Evolutionary conservation across 2,888 invertebrate species (phyloP).

Genomic region (Nysson spinosus): DNA sequence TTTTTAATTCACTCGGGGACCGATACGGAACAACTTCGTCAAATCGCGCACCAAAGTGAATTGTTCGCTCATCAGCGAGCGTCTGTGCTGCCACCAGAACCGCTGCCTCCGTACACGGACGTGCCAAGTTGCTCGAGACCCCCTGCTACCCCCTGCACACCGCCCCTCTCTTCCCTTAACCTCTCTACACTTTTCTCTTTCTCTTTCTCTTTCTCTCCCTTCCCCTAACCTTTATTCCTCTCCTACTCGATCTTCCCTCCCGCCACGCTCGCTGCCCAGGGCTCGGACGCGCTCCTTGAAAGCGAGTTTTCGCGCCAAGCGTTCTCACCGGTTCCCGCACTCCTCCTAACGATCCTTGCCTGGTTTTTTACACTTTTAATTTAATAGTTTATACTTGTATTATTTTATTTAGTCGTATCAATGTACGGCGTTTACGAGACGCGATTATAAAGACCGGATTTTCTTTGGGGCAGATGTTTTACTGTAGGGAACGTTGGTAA

Average conservation of each 20-base stretch:
- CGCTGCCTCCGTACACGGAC: slow-evolving; percentile 56
- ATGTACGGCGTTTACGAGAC: not conserved
- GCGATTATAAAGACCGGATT: slow-evolving; percentile 25
- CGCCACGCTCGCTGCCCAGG: slow-evolving; percentile 19
- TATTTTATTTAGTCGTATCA: too few species aligned
- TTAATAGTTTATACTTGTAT: too few species aligned
- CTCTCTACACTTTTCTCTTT: not conserved
- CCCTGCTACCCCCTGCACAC: slow-evolving; percentile 46
- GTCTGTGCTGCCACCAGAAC: slow-evolving; percentile 53
- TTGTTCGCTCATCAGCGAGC: slow-evolving; percentile 58
- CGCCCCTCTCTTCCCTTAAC: slow-evolving; percentile 25
- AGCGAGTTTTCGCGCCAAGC: slow-evolving; percentile 54
- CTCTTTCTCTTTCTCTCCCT: not conserved
- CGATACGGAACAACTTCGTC: slow-evolving; percentile 44
- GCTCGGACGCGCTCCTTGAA: slow-evolving; percentile 50
- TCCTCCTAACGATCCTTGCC: too few species aligned
- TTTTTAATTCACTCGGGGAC: slow-evolving; percentile 41
- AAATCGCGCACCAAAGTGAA: slow-evolving; percentile 53
- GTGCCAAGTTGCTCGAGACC: slow-evolving; percentile 57
- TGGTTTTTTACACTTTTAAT: too few species aligned
- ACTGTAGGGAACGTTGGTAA: slow-evolving; percentile 56
- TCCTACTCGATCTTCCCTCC: slow-evolving; percentile 6
- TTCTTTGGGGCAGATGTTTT: slow-evolving; percentile 54
- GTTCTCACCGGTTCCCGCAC: not conserved
- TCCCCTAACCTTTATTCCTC: slow-evolving; percentile 13